phyloP scores from a whole-genome alignment of 1,140 invertebrate genomes.

The Nilaparvata lugens region DNA sequence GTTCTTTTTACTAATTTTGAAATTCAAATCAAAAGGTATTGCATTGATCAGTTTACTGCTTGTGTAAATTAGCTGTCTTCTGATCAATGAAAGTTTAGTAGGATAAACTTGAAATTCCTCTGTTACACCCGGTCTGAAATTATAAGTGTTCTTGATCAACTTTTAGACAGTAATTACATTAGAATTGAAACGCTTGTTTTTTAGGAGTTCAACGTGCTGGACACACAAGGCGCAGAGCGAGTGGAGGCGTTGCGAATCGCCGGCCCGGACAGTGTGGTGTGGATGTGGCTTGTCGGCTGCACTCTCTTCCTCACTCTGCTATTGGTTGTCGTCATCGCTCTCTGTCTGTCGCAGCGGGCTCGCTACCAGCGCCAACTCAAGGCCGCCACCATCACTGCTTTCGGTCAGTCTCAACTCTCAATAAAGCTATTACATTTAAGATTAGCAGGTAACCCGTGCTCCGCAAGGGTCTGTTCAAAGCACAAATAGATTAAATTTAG shows the following conservation, averaged over 20 bases:
- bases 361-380: constrained; percentile 80
- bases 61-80: no score
- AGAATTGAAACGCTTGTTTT: constrained; percentile 17
- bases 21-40: no score
- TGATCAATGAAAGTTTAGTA: no score
- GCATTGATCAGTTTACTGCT: no score
- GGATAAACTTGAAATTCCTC: no score
- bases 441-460: no score
- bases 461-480: no score
- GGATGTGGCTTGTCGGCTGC: constrained; percentile 69
- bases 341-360: constrained; percentile 73
- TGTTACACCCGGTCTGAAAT: no score
- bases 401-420: constrained; percentile 51
- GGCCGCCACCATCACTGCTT: constrained; percentile 85
- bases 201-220: constrained; percentile 77
- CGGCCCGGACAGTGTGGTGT: constrained; percentile 40
- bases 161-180: no score
- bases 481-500: no score
- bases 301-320: constrained; percentile 68
- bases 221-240: constrained; percentile 72
- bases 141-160: no score
- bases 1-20: no score
- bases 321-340: constrained; percentile 62
- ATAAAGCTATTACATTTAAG: not conserved
- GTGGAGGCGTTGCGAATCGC: constrained; percentile 39